phyloP scores from a whole-genome alignment of 1,140 invertebrate species.

The Anoplophora glabripennis region DNA sequence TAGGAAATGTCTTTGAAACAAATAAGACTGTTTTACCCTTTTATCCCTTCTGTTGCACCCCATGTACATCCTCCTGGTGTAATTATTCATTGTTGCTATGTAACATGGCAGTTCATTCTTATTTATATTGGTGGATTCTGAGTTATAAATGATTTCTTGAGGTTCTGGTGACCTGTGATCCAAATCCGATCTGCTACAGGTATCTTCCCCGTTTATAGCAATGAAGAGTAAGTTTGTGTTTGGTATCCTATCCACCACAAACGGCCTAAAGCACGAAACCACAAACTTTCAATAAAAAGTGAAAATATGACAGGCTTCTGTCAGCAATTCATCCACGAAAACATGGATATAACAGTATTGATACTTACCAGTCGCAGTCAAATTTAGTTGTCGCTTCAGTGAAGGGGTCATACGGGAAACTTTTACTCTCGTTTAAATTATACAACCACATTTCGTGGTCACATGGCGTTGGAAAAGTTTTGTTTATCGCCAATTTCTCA shows the following conservation, averaged over 20 bases:
- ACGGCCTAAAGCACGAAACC: constrained; percentile 58
- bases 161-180: constrained; percentile 15
- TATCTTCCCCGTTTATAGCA: not conserved
- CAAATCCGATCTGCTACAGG: not conserved
- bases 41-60: constrained; percentile 51
- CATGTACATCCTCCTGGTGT: constrained; percentile 40
- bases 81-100: constrained; percentile 46
- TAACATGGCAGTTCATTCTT: constrained; percentile 42
- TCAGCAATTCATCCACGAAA: too few relatives aligned
- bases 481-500: constrained; percentile 43
- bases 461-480: constrained; percentile 72
- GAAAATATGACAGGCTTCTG: too few relatives aligned
- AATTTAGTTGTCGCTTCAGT: constrained; percentile 30
- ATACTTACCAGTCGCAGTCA: constrained; percentile 33
- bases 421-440: constrained; percentile 39
- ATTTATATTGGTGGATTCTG: constrained; percentile 6
- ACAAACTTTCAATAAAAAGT: too few relatives aligned
- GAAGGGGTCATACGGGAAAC: constrained; percentile 17
- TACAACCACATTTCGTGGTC: constrained; percentile 62
- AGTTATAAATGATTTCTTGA: constrained; percentile 33
- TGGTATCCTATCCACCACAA: constrained; percentile 76
- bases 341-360: too few relatives aligned
- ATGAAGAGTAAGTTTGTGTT: constrained; percentile 57
- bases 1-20: too few relatives aligned
- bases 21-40: too few relatives aligned